Conservation (phyloP, 2,888 invertebrate genomes). For the Isotomurus palustris region DNA sequence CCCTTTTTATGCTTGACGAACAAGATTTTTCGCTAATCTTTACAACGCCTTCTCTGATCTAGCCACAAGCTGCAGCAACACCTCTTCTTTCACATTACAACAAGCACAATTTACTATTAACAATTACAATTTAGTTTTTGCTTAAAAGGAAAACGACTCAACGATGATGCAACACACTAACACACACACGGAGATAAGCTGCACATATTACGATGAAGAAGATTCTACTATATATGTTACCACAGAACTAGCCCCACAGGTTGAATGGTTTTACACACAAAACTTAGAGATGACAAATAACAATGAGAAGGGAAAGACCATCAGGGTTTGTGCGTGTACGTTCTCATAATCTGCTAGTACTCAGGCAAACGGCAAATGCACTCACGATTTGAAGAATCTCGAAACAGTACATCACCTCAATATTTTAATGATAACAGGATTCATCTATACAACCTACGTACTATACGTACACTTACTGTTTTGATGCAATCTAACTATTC, state of each 20-base stretch:
- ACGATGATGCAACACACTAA: not conserved
- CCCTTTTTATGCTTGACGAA: not conserved
- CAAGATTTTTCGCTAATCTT: conserved; percentile 5
- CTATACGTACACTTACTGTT: too few relatives aligned
- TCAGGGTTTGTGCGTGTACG: too few relatives aligned
- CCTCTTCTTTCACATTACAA: conserved; percentile 13
- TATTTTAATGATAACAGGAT: too few relatives aligned
- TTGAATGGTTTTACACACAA: not conserved
- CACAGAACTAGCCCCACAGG: conserved; percentile 2
- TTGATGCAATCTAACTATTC: too few relatives aligned
- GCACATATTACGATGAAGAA: not conserved
- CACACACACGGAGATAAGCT: not conserved
- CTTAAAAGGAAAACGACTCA: not conserved
- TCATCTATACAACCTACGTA: too few relatives aligned
- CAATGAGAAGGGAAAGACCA: too few relatives aligned
- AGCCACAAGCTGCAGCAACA: conserved; percentile 7
- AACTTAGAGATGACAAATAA: too few relatives aligned
- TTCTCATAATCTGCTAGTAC: too few relatives aligned
- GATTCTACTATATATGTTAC: not conserved
- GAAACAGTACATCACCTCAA: too few relatives aligned
- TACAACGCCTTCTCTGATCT: not conserved
- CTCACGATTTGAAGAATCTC: too few relatives aligned
- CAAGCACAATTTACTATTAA: conserved; percentile 11
- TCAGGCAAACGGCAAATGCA: too few relatives aligned
- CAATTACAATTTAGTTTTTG: conserved; percentile 10